Base-by-base conservation (phyloP, 2,888 invertebrate species). In the Hymenopus coronatus region DNA sequence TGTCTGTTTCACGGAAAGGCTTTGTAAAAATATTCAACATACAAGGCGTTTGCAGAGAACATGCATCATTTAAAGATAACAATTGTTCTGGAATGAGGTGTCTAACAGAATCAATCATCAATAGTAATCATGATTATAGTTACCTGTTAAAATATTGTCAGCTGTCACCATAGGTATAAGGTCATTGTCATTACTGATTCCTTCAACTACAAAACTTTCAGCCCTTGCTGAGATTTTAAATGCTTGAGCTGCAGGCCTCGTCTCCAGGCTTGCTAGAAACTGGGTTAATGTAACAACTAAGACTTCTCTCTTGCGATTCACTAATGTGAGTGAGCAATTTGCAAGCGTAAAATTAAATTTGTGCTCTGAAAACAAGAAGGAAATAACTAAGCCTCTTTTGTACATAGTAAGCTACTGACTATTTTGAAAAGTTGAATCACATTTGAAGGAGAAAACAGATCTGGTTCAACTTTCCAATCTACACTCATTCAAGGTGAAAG, bases 151-250 rank as follows among this genome's bases (percentile, higher is more conserved):
- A 90, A 94, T 92, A 90, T 94, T 95, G 92, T 96, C 95, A 3
- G 96, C 95, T 1, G 95, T 95, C 87, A 97, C 93, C 12, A 97
- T 93, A 0, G 97, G 96, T 9, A 96, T 95, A 54, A 97, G 93
- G 90, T 97, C 96, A 89, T 96, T 96, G 90, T 97, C 97, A 0
- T 95, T 94, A 8, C 96, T 96, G 3, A 96, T 95, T 0, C 97
- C 97, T 93, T 97, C 97, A 9, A 97, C 93, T 0, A 97, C 96
- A 90, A 97, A 94, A 92, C 96, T 97, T 92, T 97, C 97, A 15
- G 97, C 95, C 88, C 96, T 94, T 6, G 95, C 95, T 86, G 96
- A 96, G 33, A 96, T 90, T 94, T 96, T 96, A 91, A 95, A 96
- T 14, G 96, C 96, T 91, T 95, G 94, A 27, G 95, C 95, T 0